Percentiles rank a stretch among this genome's conserved stretches.
phyloP scores from a whole-genome alignment of 2,113 vertebrate species.

The Cairina moschata region DNA sequence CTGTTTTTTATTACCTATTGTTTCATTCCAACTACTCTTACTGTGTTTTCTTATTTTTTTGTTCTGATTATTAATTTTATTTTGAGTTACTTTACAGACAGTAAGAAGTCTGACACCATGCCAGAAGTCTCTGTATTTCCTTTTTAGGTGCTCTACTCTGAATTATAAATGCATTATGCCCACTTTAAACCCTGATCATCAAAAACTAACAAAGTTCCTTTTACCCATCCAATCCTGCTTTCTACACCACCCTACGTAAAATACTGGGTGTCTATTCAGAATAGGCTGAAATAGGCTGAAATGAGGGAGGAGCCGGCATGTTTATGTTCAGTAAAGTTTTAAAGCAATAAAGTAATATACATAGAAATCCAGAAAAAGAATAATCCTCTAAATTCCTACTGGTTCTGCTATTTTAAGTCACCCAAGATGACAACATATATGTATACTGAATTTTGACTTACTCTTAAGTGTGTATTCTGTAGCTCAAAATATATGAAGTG shows the following conservation, averaged over 20 bases:
- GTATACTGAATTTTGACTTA: slow-evolving; percentile 23
- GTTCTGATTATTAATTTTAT: background rate
- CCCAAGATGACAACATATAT: background rate
- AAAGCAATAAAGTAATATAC: background rate
- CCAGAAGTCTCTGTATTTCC: background rate
- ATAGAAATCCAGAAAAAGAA: background rate
- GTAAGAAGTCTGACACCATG: background rate
- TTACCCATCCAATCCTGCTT: background rate
- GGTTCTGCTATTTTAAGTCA: background rate
- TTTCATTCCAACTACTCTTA: background rate
- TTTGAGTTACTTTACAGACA: background rate
- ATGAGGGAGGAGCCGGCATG: background rate
- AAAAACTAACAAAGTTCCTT: background rate
- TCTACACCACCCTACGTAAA: background rate
- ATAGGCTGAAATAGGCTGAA: background rate
- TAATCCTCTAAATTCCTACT: background rate
- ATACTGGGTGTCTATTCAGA: background rate
- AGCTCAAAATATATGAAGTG: slow-evolving; percentile 37
- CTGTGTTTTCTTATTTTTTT: background rate
- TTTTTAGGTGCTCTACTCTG: background rate
- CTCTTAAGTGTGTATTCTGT: background rate
- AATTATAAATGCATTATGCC: background rate
- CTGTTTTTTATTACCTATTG: background rate
- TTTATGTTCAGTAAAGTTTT: background rate
- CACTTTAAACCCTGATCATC: background rate